Conservation (phyloP, 2,113 vertebrate genomes). For the Pelecanus crispus region DNA sequence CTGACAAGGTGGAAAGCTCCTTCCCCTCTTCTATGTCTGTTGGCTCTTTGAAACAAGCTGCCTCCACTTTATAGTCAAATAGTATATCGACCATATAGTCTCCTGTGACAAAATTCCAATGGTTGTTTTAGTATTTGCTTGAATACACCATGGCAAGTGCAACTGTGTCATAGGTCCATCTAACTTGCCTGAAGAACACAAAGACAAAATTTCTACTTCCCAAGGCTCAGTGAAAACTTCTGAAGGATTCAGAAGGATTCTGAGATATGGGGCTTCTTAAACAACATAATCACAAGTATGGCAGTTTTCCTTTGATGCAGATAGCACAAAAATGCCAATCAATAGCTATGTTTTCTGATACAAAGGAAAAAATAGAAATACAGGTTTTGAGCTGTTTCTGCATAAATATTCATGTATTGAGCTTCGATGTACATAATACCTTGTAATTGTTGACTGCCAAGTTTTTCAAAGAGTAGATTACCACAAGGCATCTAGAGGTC, state of each 20-base stretch:
- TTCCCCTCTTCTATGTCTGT: background rate
- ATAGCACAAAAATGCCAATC: background rate
- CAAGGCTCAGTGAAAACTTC: background rate
- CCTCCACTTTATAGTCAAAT: background rate
- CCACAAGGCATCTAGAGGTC: background rate
- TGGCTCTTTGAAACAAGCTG: background rate
- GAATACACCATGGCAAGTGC: background rate
- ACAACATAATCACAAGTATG: background rate
- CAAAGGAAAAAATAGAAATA: background rate
- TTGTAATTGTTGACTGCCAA: background rate
- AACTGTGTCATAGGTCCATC: background rate
- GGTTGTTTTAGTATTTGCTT: background rate
- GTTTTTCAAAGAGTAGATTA: background rate
- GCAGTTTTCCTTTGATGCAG: background rate
- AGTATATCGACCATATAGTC: background rate
- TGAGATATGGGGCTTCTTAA: background rate
- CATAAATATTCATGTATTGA: background rate
- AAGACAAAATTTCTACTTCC: background rate
- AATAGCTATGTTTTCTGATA: background rate
- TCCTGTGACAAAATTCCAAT: background rate
- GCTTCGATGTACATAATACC: background rate
- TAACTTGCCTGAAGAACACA: background rate
- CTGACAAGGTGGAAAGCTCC: background rate
- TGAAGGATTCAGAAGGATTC: background rate
- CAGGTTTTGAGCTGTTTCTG: background rate